These are phyloP conservation scores for Peucedramus taeniatus DNA, from an alignment of 2,113 vertebrate genomes.

Conservation along the genomic window DNA sequence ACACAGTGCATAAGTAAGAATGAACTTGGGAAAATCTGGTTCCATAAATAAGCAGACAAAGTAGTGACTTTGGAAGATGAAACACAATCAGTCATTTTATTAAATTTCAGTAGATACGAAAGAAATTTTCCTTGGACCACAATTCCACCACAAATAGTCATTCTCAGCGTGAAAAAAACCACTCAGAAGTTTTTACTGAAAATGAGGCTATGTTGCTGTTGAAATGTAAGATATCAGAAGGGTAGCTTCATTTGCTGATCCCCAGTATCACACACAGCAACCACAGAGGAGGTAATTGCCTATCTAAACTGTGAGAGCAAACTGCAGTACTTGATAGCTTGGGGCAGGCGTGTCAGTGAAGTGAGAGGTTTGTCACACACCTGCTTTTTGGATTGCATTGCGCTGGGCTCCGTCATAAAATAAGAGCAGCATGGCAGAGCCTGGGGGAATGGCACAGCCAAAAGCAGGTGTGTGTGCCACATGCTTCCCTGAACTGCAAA, in stretches of 20 bases:
- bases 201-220: neutral
- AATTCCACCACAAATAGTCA: neutral
- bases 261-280: neutral
- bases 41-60: neutral
- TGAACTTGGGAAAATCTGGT: neutral
- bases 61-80: neutral
- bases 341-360: neutral
- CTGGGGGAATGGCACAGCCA: neutral
- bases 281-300: neutral
- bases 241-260: neutral
- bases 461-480: neutral
- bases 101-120: neutral
- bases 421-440: neutral
- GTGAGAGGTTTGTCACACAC: neutral
- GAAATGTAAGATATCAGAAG: neutral
- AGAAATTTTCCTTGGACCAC: neutral
- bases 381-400: neutral
- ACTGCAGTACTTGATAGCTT: neutral
- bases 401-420: neutral
- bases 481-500: neutral
- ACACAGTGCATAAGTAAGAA: neutral
- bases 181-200: neutral
- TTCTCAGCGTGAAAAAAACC: neutral
- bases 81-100: neutral
- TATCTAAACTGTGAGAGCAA: neutral